A percentile compares a stretch with the other conserved stretches of the same genome.
These are phyloP conservation scores for Columba livia DNA, from an alignment of 2,113 vertebrate genomes.

Conservation along the genomic window DNA sequence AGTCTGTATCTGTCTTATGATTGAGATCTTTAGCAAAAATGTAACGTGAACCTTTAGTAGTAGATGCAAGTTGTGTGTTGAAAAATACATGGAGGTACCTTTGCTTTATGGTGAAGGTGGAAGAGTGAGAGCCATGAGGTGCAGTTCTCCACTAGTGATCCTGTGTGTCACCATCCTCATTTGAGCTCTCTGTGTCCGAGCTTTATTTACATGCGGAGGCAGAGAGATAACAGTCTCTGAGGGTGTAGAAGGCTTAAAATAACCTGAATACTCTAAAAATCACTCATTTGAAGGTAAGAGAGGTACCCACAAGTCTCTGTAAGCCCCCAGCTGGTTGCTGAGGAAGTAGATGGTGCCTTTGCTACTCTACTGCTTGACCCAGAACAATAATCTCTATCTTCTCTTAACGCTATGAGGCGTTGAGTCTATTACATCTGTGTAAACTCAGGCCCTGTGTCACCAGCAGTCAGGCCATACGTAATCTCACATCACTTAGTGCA, in stretches of 20 bases:
- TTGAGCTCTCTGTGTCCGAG: background rate
- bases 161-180: accelerated
- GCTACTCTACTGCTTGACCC: background rate
- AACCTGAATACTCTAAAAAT: background rate
- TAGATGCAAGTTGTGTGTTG: background rate
- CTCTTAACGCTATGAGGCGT: background rate
- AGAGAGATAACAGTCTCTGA: background rate
- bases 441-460: background rate
- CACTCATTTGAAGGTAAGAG: background rate
- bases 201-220: background rate
- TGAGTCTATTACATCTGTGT: background rate
- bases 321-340: background rate
- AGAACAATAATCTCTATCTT: background rate
- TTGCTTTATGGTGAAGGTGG: background rate
- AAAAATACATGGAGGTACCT: background rate
- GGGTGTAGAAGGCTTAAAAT: background rate
- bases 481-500: background rate
- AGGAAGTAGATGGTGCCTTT: background rate
- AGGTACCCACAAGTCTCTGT: no score
- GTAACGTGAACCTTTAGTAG: background rate
- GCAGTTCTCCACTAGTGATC: background rate
- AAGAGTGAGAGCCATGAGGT: background rate
- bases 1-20: background rate
- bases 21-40: background rate
- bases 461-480: background rate